A percentile compares a stretch with the other conserved stretches of the same genome.
phyloP scores from a whole-genome alignment of 2,888 invertebrate genomes.

The Tipula lateralis region DNA sequence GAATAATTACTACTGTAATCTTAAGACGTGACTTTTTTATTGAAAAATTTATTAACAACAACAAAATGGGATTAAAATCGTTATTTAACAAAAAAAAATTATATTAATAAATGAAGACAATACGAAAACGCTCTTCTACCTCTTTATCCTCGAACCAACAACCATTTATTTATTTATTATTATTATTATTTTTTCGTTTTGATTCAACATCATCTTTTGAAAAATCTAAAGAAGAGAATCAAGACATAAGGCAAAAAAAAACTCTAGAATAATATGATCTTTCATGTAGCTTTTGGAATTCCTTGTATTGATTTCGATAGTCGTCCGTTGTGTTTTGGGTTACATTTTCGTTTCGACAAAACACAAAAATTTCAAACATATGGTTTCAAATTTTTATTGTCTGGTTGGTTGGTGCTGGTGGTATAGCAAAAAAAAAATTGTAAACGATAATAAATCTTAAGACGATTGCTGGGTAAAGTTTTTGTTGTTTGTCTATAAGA shows the following conservation, averaged over 20 bases:
- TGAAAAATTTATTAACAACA: background rate
- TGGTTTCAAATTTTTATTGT: slow-evolving; percentile 19
- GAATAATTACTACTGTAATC: slow-evolving; percentile 24
- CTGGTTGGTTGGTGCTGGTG: background rate
- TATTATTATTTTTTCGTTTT: background rate
- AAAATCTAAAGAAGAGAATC: background rate
- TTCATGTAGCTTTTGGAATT: slow-evolving; percentile 13
- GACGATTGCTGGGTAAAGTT: background rate
- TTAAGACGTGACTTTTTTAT: slow-evolving; percentile 19
- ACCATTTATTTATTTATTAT: background rate
- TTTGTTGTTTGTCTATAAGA: background rate
- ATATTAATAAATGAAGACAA: background rate
- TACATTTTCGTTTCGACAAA: background rate
- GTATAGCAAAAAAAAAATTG: background rate
- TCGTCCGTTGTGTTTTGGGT: background rate
- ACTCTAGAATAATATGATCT: background rate
- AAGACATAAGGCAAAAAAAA: background rate
- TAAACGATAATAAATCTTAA: slow-evolving; percentile 9
- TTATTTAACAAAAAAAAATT: background rate
- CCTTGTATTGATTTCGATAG: background rate
- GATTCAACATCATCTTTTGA: background rate
- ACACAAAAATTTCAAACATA: background rate
- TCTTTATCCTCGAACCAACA: background rate
- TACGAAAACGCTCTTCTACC: background rate
- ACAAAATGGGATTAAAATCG: background rate